Conservation (phyloP, 1,140 invertebrate species). For the Hyles euphorbiae region DNA sequence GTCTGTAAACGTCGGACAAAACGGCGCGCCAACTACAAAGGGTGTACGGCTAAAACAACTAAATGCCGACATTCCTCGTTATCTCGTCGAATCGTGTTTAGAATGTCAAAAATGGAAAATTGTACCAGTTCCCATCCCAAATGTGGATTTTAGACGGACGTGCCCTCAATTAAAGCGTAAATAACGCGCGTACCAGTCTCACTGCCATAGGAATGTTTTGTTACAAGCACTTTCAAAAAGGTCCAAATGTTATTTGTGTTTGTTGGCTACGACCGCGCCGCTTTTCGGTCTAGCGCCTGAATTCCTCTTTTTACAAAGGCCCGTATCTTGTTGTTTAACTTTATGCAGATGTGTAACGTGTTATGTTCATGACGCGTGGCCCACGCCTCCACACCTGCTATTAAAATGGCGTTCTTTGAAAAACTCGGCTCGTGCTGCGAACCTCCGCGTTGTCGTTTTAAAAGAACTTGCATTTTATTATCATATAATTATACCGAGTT, state of each 20-base stretch:
- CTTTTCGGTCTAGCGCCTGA: conserved; percentile 1
- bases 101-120: conserved; percentile 23
- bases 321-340: no score
- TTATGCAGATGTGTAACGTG: no score
- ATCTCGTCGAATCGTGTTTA: conserved; percentile 27
- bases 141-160: conserved; percentile 8
- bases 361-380: no score
- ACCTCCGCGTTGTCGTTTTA: no score
- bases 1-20: conserved; percentile 3
- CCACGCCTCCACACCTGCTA: no score
- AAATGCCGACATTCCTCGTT: conserved; percentile 27
- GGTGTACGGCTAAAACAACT: conserved; percentile 19
- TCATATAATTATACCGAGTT: no score
- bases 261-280: neutral
- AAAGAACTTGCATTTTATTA: no score
- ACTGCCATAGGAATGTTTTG: conserved; percentile 8
- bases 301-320: conserved; percentile 6
- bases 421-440: no score
- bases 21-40: conserved; percentile 15
- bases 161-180: conserved; percentile 9
- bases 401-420: no score
- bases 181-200: conserved; percentile 5
- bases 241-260: conserved; percentile 7
- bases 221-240: conserved; percentile 9
- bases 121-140: conserved; percentile 6